Evolutionary conservation across 2,888 invertebrate genomes (phyloP).

Genomic region (Alentia gelatinosa): DNA sequence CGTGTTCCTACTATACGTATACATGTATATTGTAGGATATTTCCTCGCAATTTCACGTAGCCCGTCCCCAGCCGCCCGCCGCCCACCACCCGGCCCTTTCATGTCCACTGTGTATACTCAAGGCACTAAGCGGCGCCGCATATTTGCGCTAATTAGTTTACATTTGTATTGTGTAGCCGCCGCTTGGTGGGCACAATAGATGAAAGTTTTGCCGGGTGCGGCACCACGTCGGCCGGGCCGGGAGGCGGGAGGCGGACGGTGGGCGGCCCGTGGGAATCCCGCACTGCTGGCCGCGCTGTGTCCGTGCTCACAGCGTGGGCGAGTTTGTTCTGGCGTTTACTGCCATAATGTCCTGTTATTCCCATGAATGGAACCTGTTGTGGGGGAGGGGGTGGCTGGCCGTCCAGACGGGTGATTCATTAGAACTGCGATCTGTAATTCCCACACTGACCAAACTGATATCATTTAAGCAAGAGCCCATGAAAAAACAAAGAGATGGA

Average conservation of each 20-base stretch:
- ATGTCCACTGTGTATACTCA: constrained; percentile 28
- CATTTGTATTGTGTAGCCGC: constrained; percentile 18
- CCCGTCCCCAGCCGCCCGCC: no score
- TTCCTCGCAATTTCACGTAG: no score
- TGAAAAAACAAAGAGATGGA: neutral
- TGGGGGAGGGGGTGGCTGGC: no score
- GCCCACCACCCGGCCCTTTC: neutral
- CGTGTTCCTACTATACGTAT: no score
- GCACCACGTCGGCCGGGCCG: neutral
- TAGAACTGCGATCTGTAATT: neutral
- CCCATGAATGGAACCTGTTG: neutral
- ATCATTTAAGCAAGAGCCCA: no score
- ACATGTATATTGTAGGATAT: no score
- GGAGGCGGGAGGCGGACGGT: neutral
- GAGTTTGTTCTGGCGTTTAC: constrained; percentile 11
- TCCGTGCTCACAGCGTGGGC: neutral
- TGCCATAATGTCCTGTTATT: constrained; percentile 29
- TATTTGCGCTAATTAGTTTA: constrained; percentile 48
- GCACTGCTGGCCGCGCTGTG: no score
- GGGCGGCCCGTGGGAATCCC: neutral
- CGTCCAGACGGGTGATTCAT: constrained; percentile 21
- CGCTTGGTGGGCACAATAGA: neutral
- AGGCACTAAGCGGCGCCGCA: neutral
- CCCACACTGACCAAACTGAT: no score
- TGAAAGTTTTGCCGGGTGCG: neutral